Base-by-base conservation (phyloP, 2,113 vertebrate species). In the Delphinus delphis region DNA sequence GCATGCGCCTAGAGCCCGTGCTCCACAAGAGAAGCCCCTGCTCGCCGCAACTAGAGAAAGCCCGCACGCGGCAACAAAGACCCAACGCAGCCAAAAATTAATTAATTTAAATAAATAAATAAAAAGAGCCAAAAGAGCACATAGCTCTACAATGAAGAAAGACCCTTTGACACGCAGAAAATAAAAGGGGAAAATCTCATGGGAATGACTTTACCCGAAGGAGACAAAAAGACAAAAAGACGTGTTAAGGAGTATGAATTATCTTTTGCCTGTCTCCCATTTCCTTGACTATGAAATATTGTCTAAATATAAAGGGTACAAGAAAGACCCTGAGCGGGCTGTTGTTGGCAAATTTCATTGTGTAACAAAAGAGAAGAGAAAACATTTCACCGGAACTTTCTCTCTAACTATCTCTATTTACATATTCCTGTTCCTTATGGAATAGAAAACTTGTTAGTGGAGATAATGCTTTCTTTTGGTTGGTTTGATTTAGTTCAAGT, bases 81-180 rank as follows among this genome's bases (percentile, higher is more conserved):
- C 15, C 53, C 53, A 53, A 53, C 5, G 15, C 15, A 17, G 53
- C 53, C 53, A 17, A 53, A 53, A 53, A 18, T 53, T 17, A 53
- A 53, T 53, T 53, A 53, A 53, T 17, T 53, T 47, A 11, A 47
- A 47, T 47, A 47, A 53, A 18, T 53, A 53, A 53, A 53, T 53
- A 17, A 79, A 88, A 96, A 93, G 71, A 94, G 41, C 38, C 67
- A 60, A 91, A 92, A 76, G 36, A 94, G 79, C 58, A 81, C 71
- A 96, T 58, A 50, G n/a, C 18, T 50, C 94, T 68, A 80, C 68
- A 96, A 80, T 88, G 47, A 95, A 81, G 41, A 36, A 93, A 96
- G 62, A 89, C 3, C 90, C 88, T 88, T 77, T 81, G 84, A 94
- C 13, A 14, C 67, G 26, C 6, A 82, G 41, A 38, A 68, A 85